phyloP scores from a whole-genome alignment of 2,888 invertebrate species.

The Petrolisthes cinctipes region DNA sequence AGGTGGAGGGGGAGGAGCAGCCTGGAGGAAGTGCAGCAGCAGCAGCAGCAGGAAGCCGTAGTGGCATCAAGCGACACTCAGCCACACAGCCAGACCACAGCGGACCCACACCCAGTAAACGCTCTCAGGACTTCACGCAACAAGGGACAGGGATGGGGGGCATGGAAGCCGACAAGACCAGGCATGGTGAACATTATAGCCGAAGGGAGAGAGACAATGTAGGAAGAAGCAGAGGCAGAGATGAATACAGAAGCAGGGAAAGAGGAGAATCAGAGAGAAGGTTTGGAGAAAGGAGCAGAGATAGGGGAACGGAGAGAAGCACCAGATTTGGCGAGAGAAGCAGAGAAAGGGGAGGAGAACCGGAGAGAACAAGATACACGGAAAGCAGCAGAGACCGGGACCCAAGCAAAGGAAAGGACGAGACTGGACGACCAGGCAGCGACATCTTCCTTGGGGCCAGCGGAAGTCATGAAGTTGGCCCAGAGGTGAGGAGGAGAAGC shows the following conservation, averaged over 20 bases:
- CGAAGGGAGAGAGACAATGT: neutral
- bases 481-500: constrained; percentile 30
- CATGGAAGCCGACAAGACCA: neutral
- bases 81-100: constrained; percentile 43
- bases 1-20: constrained; percentile 49
- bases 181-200: constrained; percentile 11
- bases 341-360: constrained; percentile 17
- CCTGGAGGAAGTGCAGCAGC: neutral
- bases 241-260: neutral
- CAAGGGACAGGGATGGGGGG: constrained; percentile 3
- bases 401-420: neutral
- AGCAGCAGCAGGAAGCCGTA: constrained; percentile 24
- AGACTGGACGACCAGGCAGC: constrained; percentile 31
- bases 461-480: constrained; percentile 9
- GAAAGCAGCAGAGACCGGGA: neutral
- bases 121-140: constrained; percentile 35
- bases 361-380: neutral
- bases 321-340: neutral
- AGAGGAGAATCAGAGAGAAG: neutral
- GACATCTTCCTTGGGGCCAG: neutral
- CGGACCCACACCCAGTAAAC: constrained; percentile 47
- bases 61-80: constrained; percentile 48
- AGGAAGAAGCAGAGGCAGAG: neutral
- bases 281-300: neutral
- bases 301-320: constrained; percentile 17